These are phyloP conservation scores for Biston betularia DNA, from an alignment of 2,888 invertebrate genomes.

Conservation along the genomic window DNA sequence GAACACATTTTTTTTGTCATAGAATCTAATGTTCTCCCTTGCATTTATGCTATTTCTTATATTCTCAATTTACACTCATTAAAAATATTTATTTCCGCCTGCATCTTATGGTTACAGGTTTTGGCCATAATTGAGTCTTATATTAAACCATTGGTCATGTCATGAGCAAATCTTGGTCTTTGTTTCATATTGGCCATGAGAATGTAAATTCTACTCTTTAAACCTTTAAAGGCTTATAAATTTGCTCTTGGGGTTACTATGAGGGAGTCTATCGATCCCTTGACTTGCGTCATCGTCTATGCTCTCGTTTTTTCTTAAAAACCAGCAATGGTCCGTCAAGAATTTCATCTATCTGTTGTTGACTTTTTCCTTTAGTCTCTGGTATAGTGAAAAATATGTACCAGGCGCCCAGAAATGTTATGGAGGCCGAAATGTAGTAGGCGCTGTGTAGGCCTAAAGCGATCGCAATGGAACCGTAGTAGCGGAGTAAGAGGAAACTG, in stretches of 20 bases:
- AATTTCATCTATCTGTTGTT: slow-evolving; percentile 69
- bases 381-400: slow-evolving; percentile 69
- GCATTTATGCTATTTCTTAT: not conserved
- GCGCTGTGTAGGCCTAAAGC: slow-evolving; percentile 73
- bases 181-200: not conserved
- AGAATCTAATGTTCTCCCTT: not conserved
- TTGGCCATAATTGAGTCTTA: slow-evolving; percentile 11
- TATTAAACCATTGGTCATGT: slow-evolving; percentile 14
- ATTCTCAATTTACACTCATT: no score
- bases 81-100: not conserved
- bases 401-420: slow-evolving; percentile 72
- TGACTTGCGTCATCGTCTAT: slow-evolving; percentile 67
- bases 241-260: slow-evolving; percentile 34
- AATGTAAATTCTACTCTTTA: not conserved
- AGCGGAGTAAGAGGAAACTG: slow-evolving; percentile 76
- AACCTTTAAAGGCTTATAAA: not conserved
- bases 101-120: slow-evolving; percentile 1
- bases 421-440: slow-evolving; percentile 74
- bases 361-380: slow-evolving; percentile 74
- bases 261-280: slow-evolving; percentile 48
- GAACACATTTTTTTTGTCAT: not conserved
- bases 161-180: not conserved
- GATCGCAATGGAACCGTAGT: slow-evolving; percentile 72
- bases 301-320: slow-evolving; percentile 53
- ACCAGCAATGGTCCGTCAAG: slow-evolving; percentile 69